These are phyloP conservation scores for Choristoneura rosaceana DNA, from an alignment of 2,888 invertebrate genomes.

Conservation along the genomic window DNA sequence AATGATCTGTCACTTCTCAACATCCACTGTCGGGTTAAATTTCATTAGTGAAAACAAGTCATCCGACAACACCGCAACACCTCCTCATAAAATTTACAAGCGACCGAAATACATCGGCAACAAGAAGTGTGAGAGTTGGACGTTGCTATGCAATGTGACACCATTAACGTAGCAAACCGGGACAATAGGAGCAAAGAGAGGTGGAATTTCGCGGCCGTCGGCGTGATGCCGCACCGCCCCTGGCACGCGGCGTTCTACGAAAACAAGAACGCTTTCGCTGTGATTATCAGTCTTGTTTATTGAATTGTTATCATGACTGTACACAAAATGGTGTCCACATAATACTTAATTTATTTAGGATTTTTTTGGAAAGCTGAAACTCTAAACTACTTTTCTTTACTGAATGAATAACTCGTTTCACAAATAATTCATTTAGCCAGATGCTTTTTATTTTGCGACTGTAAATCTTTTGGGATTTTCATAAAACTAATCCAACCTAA, in stretches of 20 bases:
- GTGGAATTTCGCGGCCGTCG: slow-evolving; percentile 70
- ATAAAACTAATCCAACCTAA: too few species aligned
- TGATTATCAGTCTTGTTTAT: neutral
- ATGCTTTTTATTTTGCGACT: too few species aligned
- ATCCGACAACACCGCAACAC: slow-evolving; percentile 36
- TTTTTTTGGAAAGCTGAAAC: too few species aligned
- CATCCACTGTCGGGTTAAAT: slow-evolving; percentile 15
- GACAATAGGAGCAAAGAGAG: slow-evolving; percentile 72
- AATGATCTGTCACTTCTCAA: neutral
- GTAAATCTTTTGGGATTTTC: too few species aligned
- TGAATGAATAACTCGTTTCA: too few species aligned
- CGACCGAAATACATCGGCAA: slow-evolving; percentile 67
- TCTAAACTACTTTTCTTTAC: too few species aligned
- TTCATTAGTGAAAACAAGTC: slow-evolving; percentile 22
- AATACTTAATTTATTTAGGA: too few species aligned
- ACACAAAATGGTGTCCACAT: too few species aligned
- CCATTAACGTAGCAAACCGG: slow-evolving; percentile 72
- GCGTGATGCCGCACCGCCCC: slow-evolving; percentile 27
- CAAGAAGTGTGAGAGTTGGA: slow-evolving; percentile 61
- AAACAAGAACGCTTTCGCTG: neutral
- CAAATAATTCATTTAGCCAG: too few species aligned
- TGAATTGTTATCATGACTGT: neutral
- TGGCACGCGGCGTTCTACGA: slow-evolving; percentile 19
- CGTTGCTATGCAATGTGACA: slow-evolving; percentile 80
- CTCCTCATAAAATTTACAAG: slow-evolving; percentile 52